Evolutionary conservation across 2,113 vertebrate species (phyloP).

Genomic region (Hemibates koningsi): DNA sequence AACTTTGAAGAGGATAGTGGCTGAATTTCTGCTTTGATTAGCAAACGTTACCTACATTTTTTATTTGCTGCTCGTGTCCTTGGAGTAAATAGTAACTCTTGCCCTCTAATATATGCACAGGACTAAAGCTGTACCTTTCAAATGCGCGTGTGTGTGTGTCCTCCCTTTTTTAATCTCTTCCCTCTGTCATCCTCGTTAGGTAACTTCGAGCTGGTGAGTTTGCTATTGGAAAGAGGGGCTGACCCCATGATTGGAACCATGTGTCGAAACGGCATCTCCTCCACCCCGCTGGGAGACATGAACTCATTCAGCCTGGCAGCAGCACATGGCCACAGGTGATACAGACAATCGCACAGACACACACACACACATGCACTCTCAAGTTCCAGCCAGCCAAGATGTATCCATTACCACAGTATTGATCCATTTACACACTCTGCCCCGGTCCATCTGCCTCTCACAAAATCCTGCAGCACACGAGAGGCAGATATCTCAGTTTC

Average conservation of each 20-base stretch:
- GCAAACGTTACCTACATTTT: not conserved
- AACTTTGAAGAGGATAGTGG: not conserved
- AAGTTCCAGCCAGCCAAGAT: not conserved
- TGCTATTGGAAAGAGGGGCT: constrained; percentile 74
- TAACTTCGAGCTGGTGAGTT: constrained; percentile 74
- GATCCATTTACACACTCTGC: constrained; percentile 35
- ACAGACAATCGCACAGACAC: not conserved
- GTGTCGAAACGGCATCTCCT: constrained; percentile 71
- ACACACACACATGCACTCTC: not conserved
- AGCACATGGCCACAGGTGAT: constrained; percentile 77
- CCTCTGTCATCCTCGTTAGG: constrained; percentile 36
- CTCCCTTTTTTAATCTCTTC: not conserved
- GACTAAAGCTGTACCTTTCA: not conserved
- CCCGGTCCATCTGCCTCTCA: constrained; percentile 4
- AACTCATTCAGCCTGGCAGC: constrained; percentile 78
- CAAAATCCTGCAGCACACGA: not conserved
- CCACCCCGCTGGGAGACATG: constrained; percentile 71
- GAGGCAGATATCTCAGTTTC: not conserved
- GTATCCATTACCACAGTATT: constrained; percentile 34
- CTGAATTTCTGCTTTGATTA: not conserved
- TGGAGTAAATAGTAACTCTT: not conserved
- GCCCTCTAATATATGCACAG: not conserved
- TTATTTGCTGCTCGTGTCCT: not conserved
- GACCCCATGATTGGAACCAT: constrained; percentile 76
- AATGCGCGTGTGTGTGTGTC: not conserved